These are phyloP conservation scores for Agonopterix heracliana DNA, from an alignment of 2,888 invertebrate species.

Conservation along the genomic window DNA sequence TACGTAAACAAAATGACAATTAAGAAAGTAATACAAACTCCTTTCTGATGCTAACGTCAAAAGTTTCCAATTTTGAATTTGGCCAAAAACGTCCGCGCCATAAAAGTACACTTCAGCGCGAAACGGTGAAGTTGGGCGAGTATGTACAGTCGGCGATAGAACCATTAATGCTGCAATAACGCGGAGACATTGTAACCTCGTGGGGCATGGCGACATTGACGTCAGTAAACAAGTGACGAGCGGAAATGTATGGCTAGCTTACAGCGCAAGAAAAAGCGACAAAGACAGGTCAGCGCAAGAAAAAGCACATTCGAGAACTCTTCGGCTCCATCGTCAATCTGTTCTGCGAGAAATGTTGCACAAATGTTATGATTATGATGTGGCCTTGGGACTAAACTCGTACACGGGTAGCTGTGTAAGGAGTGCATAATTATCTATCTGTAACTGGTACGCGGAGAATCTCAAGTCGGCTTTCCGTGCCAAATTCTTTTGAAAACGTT, in stretches of 20 bases:
- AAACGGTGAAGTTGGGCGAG: constrained; percentile 17
- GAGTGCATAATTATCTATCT: too few relatives aligned
- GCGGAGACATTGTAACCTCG: constrained; percentile 41
- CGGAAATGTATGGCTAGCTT: not conserved
- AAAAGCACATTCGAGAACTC: too few relatives aligned
- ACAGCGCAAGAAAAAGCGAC: too few relatives aligned
- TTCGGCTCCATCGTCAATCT: too few relatives aligned
- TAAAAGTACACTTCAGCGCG: constrained; percentile 28
- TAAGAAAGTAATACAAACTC: constrained; percentile 30
- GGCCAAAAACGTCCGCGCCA: constrained; percentile 21
- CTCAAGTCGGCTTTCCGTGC: too few relatives aligned
- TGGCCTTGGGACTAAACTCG: too few relatives aligned
- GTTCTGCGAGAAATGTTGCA: too few relatives aligned
- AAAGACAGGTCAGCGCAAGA: too few relatives aligned
- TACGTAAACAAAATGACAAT: constrained; percentile 29
- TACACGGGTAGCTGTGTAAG: too few relatives aligned
- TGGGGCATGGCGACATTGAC: constrained; percentile 29
- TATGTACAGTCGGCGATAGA: constrained; percentile 42
- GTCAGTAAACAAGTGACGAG: constrained; percentile 29
- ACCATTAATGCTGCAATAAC: constrained; percentile 47
- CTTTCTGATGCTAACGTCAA: constrained; percentile 22
- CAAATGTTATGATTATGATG: too few relatives aligned
- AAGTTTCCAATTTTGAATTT: constrained; percentile 29
- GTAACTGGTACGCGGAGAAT: too few relatives aligned
- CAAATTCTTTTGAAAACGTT: too few relatives aligned